Evolutionary conservation across 2,113 vertebrate species (phyloP).

Genomic region (Passer montanus): DNA sequence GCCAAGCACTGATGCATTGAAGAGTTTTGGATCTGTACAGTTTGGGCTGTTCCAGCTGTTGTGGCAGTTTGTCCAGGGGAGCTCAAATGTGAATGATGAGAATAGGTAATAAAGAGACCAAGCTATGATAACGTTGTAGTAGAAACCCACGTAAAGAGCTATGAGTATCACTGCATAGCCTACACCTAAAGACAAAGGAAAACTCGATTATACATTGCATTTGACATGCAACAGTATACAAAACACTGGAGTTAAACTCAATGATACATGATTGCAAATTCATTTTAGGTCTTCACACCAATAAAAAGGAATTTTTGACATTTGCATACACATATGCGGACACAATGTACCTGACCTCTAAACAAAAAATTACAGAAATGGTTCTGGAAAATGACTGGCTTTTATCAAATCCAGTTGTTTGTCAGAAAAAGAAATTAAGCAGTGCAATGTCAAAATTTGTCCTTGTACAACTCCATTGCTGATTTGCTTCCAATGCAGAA

Average conservation of each 20-base stretch:
- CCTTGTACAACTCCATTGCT: not conserved
- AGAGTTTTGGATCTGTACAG: constrained; percentile 84
- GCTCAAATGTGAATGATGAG: constrained; percentile 88
- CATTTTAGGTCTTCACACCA: not conserved
- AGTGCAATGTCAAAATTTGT: not conserved
- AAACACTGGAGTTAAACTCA: not conserved
- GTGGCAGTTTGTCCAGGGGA: constrained; percentile 90
- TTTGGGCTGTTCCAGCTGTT: constrained; percentile 93
- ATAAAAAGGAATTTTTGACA: not conserved
- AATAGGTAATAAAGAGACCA: constrained; percentile 97
- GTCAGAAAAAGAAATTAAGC: constrained; percentile 23
- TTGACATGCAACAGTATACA: not conserved
- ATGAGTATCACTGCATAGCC: constrained; percentile 98
- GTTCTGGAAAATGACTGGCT: constrained; percentile 18
- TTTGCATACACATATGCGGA: not conserved
- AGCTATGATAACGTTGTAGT: constrained; percentile 99
- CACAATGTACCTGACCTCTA: not conserved
- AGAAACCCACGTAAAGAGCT: constrained; percentile 97
- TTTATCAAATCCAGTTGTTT: not conserved
- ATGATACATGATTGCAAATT: not conserved
- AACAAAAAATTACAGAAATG: not conserved
- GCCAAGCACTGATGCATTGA: constrained; percentile 82
- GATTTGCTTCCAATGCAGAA: constrained; percentile 16
- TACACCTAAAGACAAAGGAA: constrained; percentile 81
- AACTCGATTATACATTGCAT: not conserved